Base-by-base conservation (phyloP, 2,113 vertebrate genomes). In the Trematomus loennbergii region DNA sequence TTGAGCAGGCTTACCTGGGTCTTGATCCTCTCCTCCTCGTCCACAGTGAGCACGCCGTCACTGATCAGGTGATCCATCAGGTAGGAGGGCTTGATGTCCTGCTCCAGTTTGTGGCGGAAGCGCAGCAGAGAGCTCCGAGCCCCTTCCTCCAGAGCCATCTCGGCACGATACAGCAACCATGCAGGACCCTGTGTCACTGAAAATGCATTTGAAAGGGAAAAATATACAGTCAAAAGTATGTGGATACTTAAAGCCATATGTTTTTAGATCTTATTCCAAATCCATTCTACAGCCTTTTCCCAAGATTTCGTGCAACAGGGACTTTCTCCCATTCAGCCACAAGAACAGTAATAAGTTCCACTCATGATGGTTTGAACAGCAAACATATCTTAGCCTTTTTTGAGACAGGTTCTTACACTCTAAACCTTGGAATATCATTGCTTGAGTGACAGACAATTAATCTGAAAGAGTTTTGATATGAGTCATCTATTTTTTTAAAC, bases 61-160 rank as follows among this genome's bases (percentile, higher is more conserved):
- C 92, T 95, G 94, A 99, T 90, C 97, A 99, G 96, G 87, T 88
- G 95, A 85, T 99, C 98, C 96, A 99, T 98, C 87, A 99, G 95
- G 72, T 97, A 97, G 29, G 93, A 78, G 18, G 97, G 95, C 83
- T 97, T 97, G 81, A 99, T 97, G 84, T 99, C 97, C 84, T 94
- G 94, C 91, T 97, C 97, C 92, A 99, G 72, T 16, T 86, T 95
- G 81, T 92, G 82, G 58, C 93, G 95, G 65, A 95, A 91, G 82
- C 91, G 95, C 87, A 97, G 91, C 85, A 99, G 95, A 84, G 92
- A 95, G 91, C 96, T 98, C 74, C 95, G 95, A 16, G 97, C 93
- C 48, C 85, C 93, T 89, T 96, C 94, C 61, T 98, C 97, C 97
- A 99, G 96, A 46, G 75, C 85, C 91, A 92, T 93, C 58, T 64